Evolutionary conservation across 2,797 vertebrate species (phyloP).

Genomic region (Myoxocephalus aenaeus): DNA sequence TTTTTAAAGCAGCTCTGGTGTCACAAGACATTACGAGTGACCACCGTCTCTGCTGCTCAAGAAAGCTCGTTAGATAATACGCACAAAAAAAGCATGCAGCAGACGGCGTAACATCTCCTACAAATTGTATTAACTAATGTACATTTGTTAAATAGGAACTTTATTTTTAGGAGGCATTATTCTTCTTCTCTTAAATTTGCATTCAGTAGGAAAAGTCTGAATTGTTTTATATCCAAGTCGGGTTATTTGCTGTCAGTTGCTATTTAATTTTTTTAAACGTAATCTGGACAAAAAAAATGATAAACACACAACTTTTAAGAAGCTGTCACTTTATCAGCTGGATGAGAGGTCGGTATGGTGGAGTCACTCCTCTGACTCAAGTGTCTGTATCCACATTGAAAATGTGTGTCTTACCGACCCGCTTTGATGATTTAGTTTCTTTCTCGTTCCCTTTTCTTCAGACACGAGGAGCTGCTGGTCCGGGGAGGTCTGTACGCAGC

Average conservation of each 20-base stretch:
- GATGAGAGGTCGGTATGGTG: background rate
- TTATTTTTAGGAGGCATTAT: background rate
- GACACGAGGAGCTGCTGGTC: slow-evolving; percentile 49
- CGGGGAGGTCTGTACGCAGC: slow-evolving; percentile 52
- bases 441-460: slow-evolving; percentile 3
- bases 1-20: slow-evolving; percentile 62
- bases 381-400: background rate
- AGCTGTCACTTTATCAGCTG: background rate
- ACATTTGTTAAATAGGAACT: background rate
- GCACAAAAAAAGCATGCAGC: background rate
- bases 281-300: background rate
- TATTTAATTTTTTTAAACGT: background rate
- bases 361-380: background rate
- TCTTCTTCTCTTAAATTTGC: background rate
- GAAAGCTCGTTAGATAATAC: background rate
- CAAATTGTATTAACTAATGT: background rate
- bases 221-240: background rate
- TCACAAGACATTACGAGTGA: slow-evolving; percentile 62
- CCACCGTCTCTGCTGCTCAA: slow-evolving; percentile 22
- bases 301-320: no score
- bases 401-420: background rate
- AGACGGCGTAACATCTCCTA: no score
- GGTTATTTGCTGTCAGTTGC: background rate
- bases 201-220: background rate
- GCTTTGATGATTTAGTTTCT: background rate